Conservation (phyloP, 2,888 invertebrate genomes). For the Drosophila demipolita region DNA sequence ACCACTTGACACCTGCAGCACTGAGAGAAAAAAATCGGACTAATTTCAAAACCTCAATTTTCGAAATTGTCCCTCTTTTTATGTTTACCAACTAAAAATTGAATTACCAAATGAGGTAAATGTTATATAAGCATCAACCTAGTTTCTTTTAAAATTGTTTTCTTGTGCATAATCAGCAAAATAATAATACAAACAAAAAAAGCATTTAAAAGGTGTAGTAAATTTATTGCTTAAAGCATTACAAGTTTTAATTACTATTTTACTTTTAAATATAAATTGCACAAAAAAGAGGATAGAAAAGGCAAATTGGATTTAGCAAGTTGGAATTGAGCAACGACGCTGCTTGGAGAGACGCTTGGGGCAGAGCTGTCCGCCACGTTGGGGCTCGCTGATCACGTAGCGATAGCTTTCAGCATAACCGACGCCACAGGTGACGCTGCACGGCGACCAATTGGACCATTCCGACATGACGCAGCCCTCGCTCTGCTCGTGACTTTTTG, state of each 20-base stretch:
- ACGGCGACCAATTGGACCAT: constrained; percentile 94
- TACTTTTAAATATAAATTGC: constrained; percentile 22
- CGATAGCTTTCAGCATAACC: constrained; percentile 88
- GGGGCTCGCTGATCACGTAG: constrained; percentile 78
- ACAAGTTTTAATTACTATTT: not conserved
- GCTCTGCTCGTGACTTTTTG: constrained; percentile 30
- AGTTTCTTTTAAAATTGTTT: constrained; percentile 19
- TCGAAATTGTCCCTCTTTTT: not conserved
- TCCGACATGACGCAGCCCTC: constrained; percentile 90
- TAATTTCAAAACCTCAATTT: not conserved
- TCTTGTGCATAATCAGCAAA: constrained; percentile 1
- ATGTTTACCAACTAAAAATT: not conserved
- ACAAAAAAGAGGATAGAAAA: not conserved
- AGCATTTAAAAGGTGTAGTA: not conserved
- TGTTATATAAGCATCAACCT: not conserved
- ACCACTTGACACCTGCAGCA: not conserved
- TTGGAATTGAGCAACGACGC: constrained; percentile 82
- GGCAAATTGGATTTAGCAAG: constrained; percentile 64
- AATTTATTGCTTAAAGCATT: not conserved
- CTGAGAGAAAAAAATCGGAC: not conserved
- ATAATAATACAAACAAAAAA: constrained; percentile 8
- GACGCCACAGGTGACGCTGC: constrained; percentile 92
- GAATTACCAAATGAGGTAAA: not conserved
- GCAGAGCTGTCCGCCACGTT: constrained; percentile 81
- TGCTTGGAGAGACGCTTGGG: constrained; percentile 81